phyloP scores from a whole-genome alignment of 2,888 invertebrate genomes.

The Archips crataeganus region DNA sequence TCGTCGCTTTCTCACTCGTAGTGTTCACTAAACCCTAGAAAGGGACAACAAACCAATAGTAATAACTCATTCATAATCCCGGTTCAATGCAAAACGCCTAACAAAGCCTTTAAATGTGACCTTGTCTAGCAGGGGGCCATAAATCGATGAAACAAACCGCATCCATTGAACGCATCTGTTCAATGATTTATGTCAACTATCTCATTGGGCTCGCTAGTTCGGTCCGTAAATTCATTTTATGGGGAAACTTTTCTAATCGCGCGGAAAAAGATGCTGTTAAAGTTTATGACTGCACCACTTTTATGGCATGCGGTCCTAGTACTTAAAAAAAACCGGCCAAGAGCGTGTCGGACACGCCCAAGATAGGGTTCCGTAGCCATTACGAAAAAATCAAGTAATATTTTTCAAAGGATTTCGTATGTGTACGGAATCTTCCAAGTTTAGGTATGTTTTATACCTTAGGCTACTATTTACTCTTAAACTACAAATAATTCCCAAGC shows the following conservation, averaged over 20 bases:
- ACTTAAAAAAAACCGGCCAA: too few species aligned
- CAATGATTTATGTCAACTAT: slow-evolving; percentile 40
- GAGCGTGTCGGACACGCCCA: too few species aligned
- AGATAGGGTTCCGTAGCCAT: too few species aligned
- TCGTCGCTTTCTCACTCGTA: neutral
- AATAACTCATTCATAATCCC: slow-evolving; percentile 5
- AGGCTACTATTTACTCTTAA: too few species aligned
- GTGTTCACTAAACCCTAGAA: neutral
- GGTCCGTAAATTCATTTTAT: slow-evolving; percentile 34
- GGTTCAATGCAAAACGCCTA: slow-evolving; percentile 5
- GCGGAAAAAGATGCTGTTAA: slow-evolving; percentile 35
- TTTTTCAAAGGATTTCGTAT: too few species aligned
- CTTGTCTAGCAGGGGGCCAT: slow-evolving; percentile 6
- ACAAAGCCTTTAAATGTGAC: slow-evolving; percentile 5
- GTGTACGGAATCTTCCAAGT: too few species aligned
- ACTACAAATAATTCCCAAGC: too few species aligned
- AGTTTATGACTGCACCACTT: slow-evolving; percentile 18
- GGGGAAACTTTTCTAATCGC: slow-evolving; percentile 38
- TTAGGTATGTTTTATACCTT: too few species aligned
- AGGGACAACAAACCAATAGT: neutral
- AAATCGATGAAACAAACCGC: slow-evolving; percentile 33
- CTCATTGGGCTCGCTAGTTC: slow-evolving; percentile 26
- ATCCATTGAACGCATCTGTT: slow-evolving; percentile 39
- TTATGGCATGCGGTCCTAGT: slow-evolving; percentile 12
- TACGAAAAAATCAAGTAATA: too few species aligned